phyloP scores from a whole-genome alignment of 2,113 vertebrate genomes.

The Leptocoma aspasia region DNA sequence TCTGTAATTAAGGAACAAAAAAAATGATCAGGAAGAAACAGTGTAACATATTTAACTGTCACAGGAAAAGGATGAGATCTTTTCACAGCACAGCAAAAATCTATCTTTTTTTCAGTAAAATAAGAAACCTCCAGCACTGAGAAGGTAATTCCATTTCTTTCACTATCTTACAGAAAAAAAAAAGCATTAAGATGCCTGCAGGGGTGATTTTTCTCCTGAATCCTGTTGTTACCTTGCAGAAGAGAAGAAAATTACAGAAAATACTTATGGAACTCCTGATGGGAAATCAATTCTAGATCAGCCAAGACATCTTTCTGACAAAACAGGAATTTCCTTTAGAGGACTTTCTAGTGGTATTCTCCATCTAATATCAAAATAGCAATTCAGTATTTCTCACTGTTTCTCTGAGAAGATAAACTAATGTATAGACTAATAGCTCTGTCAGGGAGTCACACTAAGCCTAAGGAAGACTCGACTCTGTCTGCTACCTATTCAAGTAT shows the following conservation, averaged over 20 bases:
- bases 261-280: background rate
- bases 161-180: background rate
- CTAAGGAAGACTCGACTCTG: background rate
- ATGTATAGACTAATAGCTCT: background rate
- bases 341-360: background rate
- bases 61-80: background rate
- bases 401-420: background rate
- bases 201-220: background rate
- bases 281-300: background rate
- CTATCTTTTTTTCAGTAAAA: background rate
- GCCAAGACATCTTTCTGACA: background rate
- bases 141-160: slow-evolving; percentile 9
- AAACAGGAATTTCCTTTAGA: background rate
- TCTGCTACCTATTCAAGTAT: background rate
- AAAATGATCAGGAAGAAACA: background rate
- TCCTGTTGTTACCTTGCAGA: background rate
- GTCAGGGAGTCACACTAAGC: background rate
- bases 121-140: background rate
- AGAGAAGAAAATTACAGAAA: background rate
- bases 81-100: background rate
- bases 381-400: background rate
- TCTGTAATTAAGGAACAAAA: background rate
- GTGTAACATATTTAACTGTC: background rate
- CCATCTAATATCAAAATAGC: background rate
- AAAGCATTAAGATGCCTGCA: background rate